These are phyloP conservation scores for Sebastes itinus DNA, from an alignment of 2,797 vertebrate genomes.

Conservation along the genomic window DNA sequence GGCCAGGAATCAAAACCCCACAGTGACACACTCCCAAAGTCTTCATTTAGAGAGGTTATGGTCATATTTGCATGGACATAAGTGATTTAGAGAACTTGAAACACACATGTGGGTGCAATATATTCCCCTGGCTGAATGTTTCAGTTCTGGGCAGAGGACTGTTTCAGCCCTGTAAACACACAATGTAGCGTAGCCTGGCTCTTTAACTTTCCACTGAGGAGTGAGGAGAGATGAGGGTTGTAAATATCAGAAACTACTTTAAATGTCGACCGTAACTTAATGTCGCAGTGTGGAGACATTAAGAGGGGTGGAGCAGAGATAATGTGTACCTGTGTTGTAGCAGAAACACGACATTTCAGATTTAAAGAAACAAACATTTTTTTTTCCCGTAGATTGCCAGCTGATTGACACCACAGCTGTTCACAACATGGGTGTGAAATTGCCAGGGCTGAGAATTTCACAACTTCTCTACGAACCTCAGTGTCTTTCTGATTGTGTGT, in stretches of 20 bases:
- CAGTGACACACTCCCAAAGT: neutral
- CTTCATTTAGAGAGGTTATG: slow-evolving; percentile 8
- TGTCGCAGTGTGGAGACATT: neutral
- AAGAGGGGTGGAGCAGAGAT: neutral
- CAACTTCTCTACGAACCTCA: slow-evolving; percentile 6
- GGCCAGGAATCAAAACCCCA: slow-evolving; percentile 10
- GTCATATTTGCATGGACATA: slow-evolving; percentile 38
- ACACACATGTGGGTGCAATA: slow-evolving; percentile 60
- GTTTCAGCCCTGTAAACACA: slow-evolving; percentile 37
- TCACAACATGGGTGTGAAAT: slow-evolving; percentile 48
- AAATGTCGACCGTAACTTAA: neutral
- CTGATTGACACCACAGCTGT: slow-evolving; percentile 46
- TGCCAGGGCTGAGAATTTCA: slow-evolving; percentile 30
- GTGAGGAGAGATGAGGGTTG: neutral
- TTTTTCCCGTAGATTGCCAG: neutral
- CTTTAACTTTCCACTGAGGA: slow-evolving; percentile 32
- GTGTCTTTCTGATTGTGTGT: slow-evolving; percentile 12
- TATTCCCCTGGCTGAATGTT: slow-evolving; percentile 47
- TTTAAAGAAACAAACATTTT: neutral
- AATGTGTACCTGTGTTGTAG: neutral
- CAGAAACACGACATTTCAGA: slow-evolving; percentile 1
- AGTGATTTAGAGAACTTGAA: slow-evolving; percentile 34
- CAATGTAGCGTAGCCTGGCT: slow-evolving; percentile 16
- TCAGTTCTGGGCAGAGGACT: slow-evolving; percentile 43
- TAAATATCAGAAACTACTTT: slow-evolving; percentile 30